Base-by-base conservation (phyloP, 1,140 invertebrate genomes). In the Polyergus mexicanus region DNA sequence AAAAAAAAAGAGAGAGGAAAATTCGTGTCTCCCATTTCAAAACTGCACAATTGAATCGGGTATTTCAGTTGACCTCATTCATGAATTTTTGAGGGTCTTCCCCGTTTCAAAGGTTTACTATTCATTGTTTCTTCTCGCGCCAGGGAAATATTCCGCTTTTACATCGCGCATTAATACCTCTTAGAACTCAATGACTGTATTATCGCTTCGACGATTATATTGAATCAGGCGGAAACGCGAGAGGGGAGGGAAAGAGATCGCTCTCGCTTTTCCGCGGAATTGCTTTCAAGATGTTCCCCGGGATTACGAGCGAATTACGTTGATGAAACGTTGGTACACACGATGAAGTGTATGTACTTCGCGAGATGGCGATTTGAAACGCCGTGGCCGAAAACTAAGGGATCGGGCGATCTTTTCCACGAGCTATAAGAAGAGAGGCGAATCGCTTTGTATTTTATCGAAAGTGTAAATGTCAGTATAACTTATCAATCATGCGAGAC, bases 251-350 rank as follows among this genome's bases (percentile, higher is more conserved):
- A 3, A 32, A 11, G 28, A 8, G 7, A 2, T 19, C 7, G 51
- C 22, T 56, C 54, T 35, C 38, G 13, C 22, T 47, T 22, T 83
- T 28, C 25, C 25, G 38, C 13, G 38, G 62, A 47, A 60, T 28
- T 11, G 22, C 5, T 47, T 63, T 3, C 10, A 7, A 66, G 58
- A 35, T 56, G 10, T 25, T 51, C 47, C 3, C 6, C 13, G 13
- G 13, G n/a, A 32, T 69, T 72, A 84, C 68, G 72, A 54, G 22
- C 0, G 11, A 86, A 71, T 72, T 44, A 63, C 62, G 13, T 8
- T 75, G 71, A 89, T 69, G 47, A 51, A 51, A 90, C 85, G 89
- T 76, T 90, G 25, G 19, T 83, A 28, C 66, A 66, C n/a, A 90
- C 86, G 32, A 41, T 90, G 47, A 85, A 10, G 38, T 38, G 1